Evolutionary conservation across 2,113 vertebrate species (phyloP), one percentile per base, ranked within the genome.

Genomic region (Cephalopholis sonnerati): DNA sequence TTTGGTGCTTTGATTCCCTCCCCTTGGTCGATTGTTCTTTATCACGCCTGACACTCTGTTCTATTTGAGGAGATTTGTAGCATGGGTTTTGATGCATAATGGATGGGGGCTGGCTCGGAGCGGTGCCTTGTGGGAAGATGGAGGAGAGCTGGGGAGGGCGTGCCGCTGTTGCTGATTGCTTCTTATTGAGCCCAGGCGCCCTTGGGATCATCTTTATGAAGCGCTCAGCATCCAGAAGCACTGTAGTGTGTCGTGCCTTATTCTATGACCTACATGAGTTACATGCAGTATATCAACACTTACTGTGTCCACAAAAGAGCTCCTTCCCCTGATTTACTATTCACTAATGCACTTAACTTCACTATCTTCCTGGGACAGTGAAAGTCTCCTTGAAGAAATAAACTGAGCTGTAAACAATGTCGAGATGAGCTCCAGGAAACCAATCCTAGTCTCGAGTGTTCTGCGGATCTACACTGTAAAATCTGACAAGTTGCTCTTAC

Each of bases 1-100:
- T 89, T 87, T 54, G 27, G 7, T 17, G 77, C 88, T 90, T 91
- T 84, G 82, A 90, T 82, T 90, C 78, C 79, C 62, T 83, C 78
- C 67, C 85, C 74, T 54, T 20, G 79, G 89, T 77, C 84, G 73
- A 86, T 91, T 93, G 89, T 94, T 93, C 91, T 93, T 91, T 68
- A 94, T 95, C 93, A 93, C 63, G 83, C 54, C 91, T 91, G 94
- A 95, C 93, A 94, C 83, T 67, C 64, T 87, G 82, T 82, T 93
- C 92, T 94, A 89, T 95, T 95, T 91, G 84, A 88, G 79, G 90
- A 90, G 89, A 90, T 93, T 82, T 92, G 90, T 86, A 83, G 88
- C 17, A 44, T 50, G 61, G 89, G 74, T 79, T 92, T 91, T 89
- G 86, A 93, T 93, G 86, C 86, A 92, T 94, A 94, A 95, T 93